Evolutionary conservation across 1,140 invertebrate species (phyloP).

Genomic region (Trissolcus basalis): DNA sequence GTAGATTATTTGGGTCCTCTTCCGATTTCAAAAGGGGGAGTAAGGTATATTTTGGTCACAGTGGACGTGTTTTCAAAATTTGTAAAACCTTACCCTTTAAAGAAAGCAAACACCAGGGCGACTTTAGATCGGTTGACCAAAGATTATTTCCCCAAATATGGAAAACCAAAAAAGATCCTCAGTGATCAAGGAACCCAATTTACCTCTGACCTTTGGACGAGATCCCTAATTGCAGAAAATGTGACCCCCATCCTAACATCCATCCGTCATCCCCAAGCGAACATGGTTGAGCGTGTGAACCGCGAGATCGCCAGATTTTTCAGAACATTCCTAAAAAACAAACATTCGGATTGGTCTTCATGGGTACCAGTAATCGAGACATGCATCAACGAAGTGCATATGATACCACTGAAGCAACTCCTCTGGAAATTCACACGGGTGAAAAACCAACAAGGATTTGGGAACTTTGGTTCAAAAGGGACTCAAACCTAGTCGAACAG

Average conservation of each 20-base stretch:
- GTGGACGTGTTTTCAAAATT: slow-evolving; percentile 72
- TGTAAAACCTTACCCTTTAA: slow-evolving; percentile 61
- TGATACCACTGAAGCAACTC: slow-evolving; percentile 20
- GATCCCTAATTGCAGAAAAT: background rate
- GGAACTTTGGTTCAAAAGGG: background rate
- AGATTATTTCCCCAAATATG: slow-evolving; percentile 28
- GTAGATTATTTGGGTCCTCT: slow-evolving; percentile 67
- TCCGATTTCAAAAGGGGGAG: slow-evolving; percentile 52
- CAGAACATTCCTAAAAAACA: slow-evolving; percentile 4
- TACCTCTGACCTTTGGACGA: background rate
- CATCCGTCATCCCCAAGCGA: slow-evolving; percentile 2
- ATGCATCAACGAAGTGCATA: slow-evolving; percentile 24
- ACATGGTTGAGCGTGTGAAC: slow-evolving; percentile 28
- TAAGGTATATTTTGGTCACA: slow-evolving; percentile 65
- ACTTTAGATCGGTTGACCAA: slow-evolving; percentile 15
- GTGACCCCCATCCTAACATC: slow-evolving; percentile 1
- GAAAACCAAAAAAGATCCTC: slow-evolving; percentile 39
- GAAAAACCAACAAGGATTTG: background rate
- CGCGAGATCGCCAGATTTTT: slow-evolving; percentile 17
- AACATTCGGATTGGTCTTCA: slow-evolving; percentile 11
- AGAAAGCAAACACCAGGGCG: slow-evolving; percentile 49
- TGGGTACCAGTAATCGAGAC: slow-evolving; percentile 7
- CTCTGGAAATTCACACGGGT: slow-evolving; percentile 4
- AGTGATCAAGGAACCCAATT: slow-evolving; percentile 53
- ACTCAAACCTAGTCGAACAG: background rate